Evolutionary conservation across 2,797 vertebrate species (phyloP).

Genomic region (Sus cebifrons): DNA sequence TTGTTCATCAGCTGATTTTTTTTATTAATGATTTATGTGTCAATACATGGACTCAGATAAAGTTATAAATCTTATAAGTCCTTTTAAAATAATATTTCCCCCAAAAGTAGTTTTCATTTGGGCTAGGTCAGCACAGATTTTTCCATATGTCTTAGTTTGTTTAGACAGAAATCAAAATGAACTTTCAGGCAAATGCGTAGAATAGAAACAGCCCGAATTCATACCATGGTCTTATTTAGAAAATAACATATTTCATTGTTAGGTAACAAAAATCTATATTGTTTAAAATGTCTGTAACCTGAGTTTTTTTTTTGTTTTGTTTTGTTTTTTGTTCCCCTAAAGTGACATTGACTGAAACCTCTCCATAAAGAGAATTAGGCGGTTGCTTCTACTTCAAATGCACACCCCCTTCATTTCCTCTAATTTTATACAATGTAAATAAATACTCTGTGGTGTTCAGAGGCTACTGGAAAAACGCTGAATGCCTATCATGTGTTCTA

Average conservation of each 20-base stretch:
- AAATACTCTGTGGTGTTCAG: slow-evolving; percentile 89
- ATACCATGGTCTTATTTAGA: slow-evolving; percentile 78
- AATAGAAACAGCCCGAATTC: slow-evolving; percentile 72
- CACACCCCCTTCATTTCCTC: slow-evolving; percentile 91
- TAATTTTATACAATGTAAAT: slow-evolving; percentile 92
- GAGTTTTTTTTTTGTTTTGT: slow-evolving; percentile 53
- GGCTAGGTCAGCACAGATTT: neutral
- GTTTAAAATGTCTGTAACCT: slow-evolving; percentile 86
- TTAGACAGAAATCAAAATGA: slow-evolving; percentile 66
- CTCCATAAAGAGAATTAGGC: slow-evolving; percentile 87
- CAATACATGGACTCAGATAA: neutral
- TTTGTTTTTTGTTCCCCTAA: neutral
- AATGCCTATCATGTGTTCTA: slow-evolving; percentile 90
- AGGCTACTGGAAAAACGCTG: slow-evolving; percentile 90
- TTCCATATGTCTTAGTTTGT: slow-evolving; percentile 44
- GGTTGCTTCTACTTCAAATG: slow-evolving; percentile 88
- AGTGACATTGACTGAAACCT: slow-evolving; percentile 89
- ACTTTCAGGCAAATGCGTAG: neutral
- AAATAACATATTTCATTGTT: slow-evolving; percentile 85
- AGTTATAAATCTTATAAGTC: neutral
- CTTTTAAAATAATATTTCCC: slow-evolving; percentile 13
- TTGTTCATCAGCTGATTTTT: neutral
- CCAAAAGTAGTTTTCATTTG: slow-evolving; percentile 67
- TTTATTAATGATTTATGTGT: neutral
- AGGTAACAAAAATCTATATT: slow-evolving; percentile 84